Conservation (phyloP, 2,113 vertebrate species). For the Leptocoma aspasia region DNA sequence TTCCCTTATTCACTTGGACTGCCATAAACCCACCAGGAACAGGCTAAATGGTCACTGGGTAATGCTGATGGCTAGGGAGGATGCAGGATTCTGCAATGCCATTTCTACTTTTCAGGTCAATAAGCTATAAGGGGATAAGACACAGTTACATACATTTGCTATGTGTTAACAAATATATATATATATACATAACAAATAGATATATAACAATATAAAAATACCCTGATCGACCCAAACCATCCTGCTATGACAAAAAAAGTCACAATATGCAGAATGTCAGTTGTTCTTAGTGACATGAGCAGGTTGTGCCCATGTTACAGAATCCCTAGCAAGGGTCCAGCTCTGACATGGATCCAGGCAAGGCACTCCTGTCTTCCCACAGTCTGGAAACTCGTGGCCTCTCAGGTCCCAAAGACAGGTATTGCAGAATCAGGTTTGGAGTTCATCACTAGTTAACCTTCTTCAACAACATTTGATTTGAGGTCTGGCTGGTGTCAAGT, state of each 20-base stretch:
- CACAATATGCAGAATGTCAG: background rate
- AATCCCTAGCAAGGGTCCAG: background rate
- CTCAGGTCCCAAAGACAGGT: background rate
- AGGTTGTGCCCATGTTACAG: background rate
- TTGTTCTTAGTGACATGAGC: background rate
- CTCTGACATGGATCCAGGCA: background rate
- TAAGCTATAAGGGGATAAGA: background rate
- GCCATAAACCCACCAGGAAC: background rate
- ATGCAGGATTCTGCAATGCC: background rate
- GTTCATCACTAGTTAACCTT: background rate
- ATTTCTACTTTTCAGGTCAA: background rate
- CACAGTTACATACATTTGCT: background rate
- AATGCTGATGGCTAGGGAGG: background rate
- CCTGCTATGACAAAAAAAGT: background rate
- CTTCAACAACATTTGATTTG: background rate
- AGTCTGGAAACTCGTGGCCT: background rate
- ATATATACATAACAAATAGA: too few species aligned
- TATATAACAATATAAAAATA: too few species aligned
- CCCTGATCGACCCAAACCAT: background rate
- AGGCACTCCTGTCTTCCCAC: background rate
- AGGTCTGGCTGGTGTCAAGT: background rate
- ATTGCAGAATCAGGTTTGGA: background rate
- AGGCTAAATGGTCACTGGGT: background rate
- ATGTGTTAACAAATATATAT: background rate
- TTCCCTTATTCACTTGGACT: background rate